A percentile compares a stretch with the other conserved stretches of the same genome.
Evolutionary conservation across 2,113 vertebrate species (phyloP).

Genomic region (Marmota flaviventris): DNA sequence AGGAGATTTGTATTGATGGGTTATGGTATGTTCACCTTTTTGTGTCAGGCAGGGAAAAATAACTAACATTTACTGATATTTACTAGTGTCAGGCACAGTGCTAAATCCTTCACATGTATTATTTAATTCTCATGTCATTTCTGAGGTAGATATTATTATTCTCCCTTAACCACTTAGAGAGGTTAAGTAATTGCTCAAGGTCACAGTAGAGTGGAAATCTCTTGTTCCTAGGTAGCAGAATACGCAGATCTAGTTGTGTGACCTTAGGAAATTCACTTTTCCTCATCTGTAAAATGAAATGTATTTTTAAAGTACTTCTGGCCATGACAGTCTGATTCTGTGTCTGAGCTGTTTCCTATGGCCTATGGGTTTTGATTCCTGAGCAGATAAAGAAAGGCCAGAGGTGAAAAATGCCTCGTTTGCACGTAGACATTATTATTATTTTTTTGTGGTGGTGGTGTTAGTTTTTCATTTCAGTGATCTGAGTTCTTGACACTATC

Average conservation of each 20-base stretch:
- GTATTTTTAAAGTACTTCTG: conserved; percentile 29
- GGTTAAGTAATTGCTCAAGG: conserved; percentile 46
- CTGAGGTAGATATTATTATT: conserved; percentile 18
- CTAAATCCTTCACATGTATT: conserved; percentile 43
- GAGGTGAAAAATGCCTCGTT: conserved; percentile 35
- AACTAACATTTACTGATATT: conserved; percentile 23
- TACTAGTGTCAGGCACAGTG: neutral
- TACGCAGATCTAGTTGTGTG: conserved; percentile 13
- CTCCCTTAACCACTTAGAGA: conserved; percentile 56
- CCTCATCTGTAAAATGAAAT: conserved; percentile 36
- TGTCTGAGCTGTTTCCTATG: neutral
- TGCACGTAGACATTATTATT: neutral
- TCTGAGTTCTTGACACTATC: conserved; percentile 37
- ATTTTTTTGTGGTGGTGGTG: neutral
- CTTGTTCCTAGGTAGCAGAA: conserved; percentile 41
- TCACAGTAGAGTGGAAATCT: conserved; percentile 14
- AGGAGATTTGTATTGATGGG: conserved; percentile 10
- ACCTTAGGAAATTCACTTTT: conserved; percentile 46
- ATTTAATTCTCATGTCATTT: conserved; percentile 52
- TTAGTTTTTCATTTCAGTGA: conserved; percentile 21
- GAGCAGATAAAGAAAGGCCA: conserved; percentile 47
- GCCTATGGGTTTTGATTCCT: conserved; percentile 20
- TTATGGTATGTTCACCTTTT: neutral
- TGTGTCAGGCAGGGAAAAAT: conserved; percentile 14
- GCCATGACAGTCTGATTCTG: neutral